Evolutionary conservation across 1,140 invertebrate genomes (phyloP).

Genomic region (Brachystomella parvula): DNA sequence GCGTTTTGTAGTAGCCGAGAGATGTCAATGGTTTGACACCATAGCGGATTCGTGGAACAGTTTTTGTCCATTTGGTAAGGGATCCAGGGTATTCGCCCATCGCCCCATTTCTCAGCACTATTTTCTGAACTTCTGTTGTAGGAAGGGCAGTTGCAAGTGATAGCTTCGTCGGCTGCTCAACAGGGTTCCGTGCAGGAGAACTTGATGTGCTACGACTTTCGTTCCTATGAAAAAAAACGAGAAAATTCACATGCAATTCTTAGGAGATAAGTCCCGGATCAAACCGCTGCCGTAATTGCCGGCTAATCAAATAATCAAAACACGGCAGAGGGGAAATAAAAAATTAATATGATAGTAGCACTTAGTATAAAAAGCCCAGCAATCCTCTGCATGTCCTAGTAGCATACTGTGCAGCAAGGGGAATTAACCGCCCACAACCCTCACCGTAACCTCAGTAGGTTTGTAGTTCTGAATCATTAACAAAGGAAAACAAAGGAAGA

Average conservation of each 20-base stretch:
- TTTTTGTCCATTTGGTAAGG: conserved; percentile 29
- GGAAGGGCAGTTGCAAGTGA: neutral
- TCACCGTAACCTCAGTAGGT: no score
- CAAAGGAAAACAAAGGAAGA: no score
- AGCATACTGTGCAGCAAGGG: no score
- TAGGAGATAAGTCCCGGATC: no score
- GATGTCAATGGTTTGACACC: conserved; percentile 28
- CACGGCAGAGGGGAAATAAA: no score
- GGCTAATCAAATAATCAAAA: no score
- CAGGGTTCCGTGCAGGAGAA: neutral
- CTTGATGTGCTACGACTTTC: neutral
- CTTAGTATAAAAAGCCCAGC: no score
- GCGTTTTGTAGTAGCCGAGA: conserved; percentile 33
- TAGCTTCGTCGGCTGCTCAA: neutral
- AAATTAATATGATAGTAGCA: no score
- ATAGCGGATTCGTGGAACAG: conserved; percentile 29
- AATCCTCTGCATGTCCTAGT: no score
- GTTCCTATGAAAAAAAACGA: neutral
- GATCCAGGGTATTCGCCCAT: conserved; percentile 30
- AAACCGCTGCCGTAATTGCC: no score
- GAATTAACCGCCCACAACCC: no score
- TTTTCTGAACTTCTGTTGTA: neutral
- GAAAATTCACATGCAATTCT: neutral
- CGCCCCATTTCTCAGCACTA: neutral
- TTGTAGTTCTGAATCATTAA: no score